These are phyloP conservation scores for Sinonovacula constricta DNA, from an alignment of 1,140 invertebrate genomes.

Conservation along the genomic window DNA sequence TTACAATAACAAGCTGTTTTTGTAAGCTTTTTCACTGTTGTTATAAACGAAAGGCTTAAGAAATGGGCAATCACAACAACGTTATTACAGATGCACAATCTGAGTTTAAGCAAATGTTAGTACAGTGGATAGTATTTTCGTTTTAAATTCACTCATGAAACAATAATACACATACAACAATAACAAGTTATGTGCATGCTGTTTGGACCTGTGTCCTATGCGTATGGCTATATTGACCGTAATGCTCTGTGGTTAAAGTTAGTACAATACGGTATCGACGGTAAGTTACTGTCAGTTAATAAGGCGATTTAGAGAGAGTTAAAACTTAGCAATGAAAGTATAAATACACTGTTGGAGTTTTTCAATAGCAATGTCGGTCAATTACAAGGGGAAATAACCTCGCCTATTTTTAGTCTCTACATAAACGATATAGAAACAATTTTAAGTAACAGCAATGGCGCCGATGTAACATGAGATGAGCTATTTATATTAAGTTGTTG, in stretches of 20 bases:
- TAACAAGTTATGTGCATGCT: not conserved
- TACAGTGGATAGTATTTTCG: not conserved
- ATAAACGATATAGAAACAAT: not conserved
- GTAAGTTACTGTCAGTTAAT: not conserved
- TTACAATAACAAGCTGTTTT: slow-evolving; percentile 14
- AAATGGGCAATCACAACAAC: too few species aligned
- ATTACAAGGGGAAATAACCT: not conserved
- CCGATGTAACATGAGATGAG: not conserved
- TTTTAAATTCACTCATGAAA: not conserved
- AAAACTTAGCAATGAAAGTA: not conserved
- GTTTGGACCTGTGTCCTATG: not conserved
- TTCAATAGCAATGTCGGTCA: too few species aligned
- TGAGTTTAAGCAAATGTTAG: not conserved
- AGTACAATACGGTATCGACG: not conserved
- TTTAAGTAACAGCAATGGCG: not conserved
- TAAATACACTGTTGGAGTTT: not conserved
- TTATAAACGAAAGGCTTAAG: too few species aligned
- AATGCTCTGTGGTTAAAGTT: not conserved
- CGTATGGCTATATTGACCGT: not conserved
- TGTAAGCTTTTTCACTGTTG: slow-evolving; percentile 8
- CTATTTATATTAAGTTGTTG: not conserved
- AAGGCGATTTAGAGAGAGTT: not conserved
- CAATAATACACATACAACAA: not conserved
- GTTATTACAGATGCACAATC: not conserved
- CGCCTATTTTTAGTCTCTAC: not conserved